Evolutionary conservation across 2,888 invertebrate species (phyloP), one percentile per base, ranked within the genome.

Genomic region (Drosophila ustulata): DNA sequence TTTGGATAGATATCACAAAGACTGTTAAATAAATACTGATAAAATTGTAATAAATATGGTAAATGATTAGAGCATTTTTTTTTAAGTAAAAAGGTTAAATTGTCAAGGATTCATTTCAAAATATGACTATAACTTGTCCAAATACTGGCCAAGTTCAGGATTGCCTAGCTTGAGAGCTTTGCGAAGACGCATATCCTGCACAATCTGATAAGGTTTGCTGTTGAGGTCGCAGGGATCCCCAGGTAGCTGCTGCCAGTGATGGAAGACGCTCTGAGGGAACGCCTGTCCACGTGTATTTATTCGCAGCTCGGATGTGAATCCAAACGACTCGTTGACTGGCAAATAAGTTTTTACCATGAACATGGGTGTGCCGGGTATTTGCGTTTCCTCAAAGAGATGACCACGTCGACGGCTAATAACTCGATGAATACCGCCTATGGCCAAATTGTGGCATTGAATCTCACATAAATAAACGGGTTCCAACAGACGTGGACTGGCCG

Each of bases 201-300:
- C 97, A 90, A 97, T 96, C 87, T 80, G 92, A 94, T 94, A 96
- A 79, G 97, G 96, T 93, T 96, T 96, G 93, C 94, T 93, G 86
- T 94, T 93, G 18, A 93, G 55, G 83, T 99, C 99, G 92, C 95
- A 93, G 78, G 99, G 98, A 93, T 99, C 98, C 83, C 99, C 99
- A 73, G 98, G 98, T 92, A 99, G 94, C 72, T 98, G 93, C 93
- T 99, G 98, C 99, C 99, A 99, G 93, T 99, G 99, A 93, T 99
- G 99, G 93, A 99, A 99, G 92, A 99, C 99, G 93, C 99, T 99
- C 94, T 99, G 99, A 91, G 99, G 99, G 99, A 97, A 99, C 86
- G 99, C 99, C 93, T 99, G 99, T 39, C 99, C 99, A 80, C 99
- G 98, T 70, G 99, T 99, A 94, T 98, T 97, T 91, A 96, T 96